Evolutionary conservation across 2,888 invertebrate species (phyloP), one percentile per base, ranked within the genome.

Genomic region (Penaeus monodon): DNA sequence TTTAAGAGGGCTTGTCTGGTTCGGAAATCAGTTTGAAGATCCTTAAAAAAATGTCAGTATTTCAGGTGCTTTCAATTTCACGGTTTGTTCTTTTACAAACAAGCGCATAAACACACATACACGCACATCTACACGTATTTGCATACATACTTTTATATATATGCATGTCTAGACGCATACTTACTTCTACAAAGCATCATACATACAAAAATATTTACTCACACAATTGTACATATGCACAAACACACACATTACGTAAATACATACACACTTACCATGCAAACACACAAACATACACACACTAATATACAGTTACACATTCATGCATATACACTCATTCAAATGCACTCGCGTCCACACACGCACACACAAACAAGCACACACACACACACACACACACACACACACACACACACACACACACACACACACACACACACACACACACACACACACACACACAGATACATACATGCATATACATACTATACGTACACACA

Each of bases 401-500:
- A 68, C 12, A 68, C 12, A 68, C 12, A 68, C 22, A 68, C 22
- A 68, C 12, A 68, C 12, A 68, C 12, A 68, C 12, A 68, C 12
- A 68, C 12, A 38, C 8, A 38, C 8, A 38, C 8, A 38, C 8
- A 38, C 8, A 38, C 8, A 38, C 8, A 38, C 8, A 38, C 8
- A 38, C 8, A 68, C 12, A 68, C 12, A 68, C 2, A 24, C 2
- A 68, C 12, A 68, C 12, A 68, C 12, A 68, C 38, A 68, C 12
- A 68, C 12, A 68, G 0, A 68, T 17, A 68, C 12, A 68, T 17
- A 24, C 12, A 68, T 17, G 24, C 22, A 68, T 17, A 68, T 17
- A 68, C 12, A 68, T 29, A 68, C 10, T n/a, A 57, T 70, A 82
- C 57, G 33, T 73, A 82, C 17, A 73, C 73, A 63, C 57, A 44